These are phyloP conservation scores for Ormyrus nitidulus DNA, from an alignment of 2,888 invertebrate species.

Conservation along the genomic window DNA sequence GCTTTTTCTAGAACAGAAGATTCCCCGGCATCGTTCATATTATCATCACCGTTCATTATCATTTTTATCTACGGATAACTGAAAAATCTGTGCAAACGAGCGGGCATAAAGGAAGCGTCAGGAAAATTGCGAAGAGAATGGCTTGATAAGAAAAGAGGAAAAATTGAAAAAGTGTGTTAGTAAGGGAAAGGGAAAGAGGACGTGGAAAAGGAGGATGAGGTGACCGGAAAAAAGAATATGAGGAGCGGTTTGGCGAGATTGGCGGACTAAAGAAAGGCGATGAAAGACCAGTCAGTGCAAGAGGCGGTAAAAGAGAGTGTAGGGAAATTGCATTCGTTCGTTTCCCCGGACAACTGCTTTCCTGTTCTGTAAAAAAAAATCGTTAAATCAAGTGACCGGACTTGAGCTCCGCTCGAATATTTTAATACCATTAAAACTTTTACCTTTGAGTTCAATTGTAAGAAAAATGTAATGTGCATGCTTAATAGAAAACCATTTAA, in stretches of 20 bases:
- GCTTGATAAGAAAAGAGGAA: not conserved
- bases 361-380: not conserved
- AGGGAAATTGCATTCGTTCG: slow-evolving; percentile 33
- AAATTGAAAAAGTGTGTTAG: slow-evolving; percentile 32
- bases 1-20: too few relatives aligned
- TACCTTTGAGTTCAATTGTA: not conserved
- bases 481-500: not conserved
- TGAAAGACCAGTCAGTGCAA: not conserved
- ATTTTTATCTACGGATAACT: too few relatives aligned
- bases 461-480: not conserved
- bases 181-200: not conserved
- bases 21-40: too few relatives aligned
- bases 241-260: slow-evolving; percentile 6
- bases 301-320: slow-evolving; percentile 16
- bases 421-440: not conserved
- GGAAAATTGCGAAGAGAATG: slow-evolving; percentile 1
- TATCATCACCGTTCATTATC: too few relatives aligned
- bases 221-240: slow-evolving; percentile 17
- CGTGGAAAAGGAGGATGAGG: not conserved
- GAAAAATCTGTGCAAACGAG: not conserved
- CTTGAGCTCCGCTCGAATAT: not conserved
- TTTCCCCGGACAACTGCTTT: not conserved
- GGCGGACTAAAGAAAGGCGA: not conserved
- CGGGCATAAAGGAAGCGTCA: not conserved
- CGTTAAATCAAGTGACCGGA: not conserved